phyloP scores from a whole-genome alignment of 2,888 invertebrate species.

The Alviniconcha strummeri region DNA sequence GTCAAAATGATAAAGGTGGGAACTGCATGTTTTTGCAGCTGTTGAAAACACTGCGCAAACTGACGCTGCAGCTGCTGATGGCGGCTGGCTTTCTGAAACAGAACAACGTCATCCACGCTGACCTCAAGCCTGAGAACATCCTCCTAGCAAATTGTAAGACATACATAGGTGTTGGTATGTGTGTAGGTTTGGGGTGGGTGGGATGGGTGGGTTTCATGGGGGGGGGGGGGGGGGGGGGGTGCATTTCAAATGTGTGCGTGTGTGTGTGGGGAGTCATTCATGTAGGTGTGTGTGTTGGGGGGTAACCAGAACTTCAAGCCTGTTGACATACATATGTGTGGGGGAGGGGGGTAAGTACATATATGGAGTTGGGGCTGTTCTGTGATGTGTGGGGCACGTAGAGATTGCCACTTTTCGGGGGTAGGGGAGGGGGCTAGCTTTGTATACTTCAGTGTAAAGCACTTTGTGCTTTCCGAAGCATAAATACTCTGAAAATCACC shows the following conservation, averaged over 20 bases:
- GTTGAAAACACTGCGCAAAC: conserved; percentile 47
- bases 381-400: too few species aligned
- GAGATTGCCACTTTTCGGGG: too few species aligned
- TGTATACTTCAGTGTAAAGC: too few species aligned
- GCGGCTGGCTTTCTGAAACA: conserved; percentile 65
- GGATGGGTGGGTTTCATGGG: too few species aligned
- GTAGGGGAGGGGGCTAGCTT: too few species aligned
- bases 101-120: conserved; percentile 68
- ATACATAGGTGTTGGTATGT: neutral
- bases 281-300: neutral
- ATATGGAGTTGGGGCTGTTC: too few species aligned
- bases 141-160: conserved; percentile 59
- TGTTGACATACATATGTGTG: too few species aligned
- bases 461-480: too few species aligned
- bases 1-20: too few species aligned
- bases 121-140: conserved; percentile 70
- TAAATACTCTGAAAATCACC: too few species aligned
- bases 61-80: conserved; percentile 59
- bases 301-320: neutral
- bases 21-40: neutral
- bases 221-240: neutral
- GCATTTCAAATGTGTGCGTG: neutral
- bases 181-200: neutral
- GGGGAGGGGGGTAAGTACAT: too few species aligned
- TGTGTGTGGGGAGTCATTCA: neutral